Conservation (phyloP, 2,888 invertebrate species). For the Dascillus cervinus region DNA sequence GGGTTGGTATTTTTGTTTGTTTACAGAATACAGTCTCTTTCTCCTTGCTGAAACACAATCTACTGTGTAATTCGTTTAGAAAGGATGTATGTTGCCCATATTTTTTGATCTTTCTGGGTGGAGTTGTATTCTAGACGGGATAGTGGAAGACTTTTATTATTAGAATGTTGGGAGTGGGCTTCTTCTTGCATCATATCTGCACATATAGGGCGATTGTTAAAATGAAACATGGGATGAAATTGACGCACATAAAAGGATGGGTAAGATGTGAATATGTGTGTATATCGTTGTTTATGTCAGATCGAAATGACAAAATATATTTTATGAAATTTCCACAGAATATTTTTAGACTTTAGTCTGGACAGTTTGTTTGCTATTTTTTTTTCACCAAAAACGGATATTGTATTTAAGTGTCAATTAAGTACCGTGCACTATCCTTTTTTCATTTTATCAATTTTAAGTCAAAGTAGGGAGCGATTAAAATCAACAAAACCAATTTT, state of each 20-base stretch:
- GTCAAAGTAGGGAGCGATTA: no score
- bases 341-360: no score
- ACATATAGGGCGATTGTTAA: slow-evolving; percentile 23
- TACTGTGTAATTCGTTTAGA: slow-evolving; percentile 13
- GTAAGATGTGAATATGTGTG: no score
- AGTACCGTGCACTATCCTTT: no score
- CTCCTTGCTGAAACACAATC: slow-evolving; percentile 15
- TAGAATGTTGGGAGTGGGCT: slow-evolving; percentile 14
- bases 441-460: no score
- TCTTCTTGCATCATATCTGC: slow-evolving; percentile 24
- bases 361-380: no score
- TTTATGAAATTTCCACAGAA: no score
- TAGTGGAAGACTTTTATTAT: slow-evolving; percentile 11
- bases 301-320: slow-evolving; percentile 15
- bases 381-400: no score
- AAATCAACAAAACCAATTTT: no score
- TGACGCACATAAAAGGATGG: slow-evolving; percentile 24
- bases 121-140: slow-evolving; percentile 13
- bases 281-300: slow-evolving; percentile 15
- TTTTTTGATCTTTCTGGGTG: slow-evolving; percentile 11
- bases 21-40: slow-evolving; percentile 10
- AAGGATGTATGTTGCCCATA: slow-evolving; percentile 10
- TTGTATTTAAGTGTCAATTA: no score
- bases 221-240: slow-evolving; percentile 25
- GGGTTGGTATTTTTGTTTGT: slow-evolving; percentile 15